These are phyloP conservation scores for Monochamus alternatus DNA, from an alignment of 2,888 invertebrate genomes.

Conservation along the genomic window DNA sequence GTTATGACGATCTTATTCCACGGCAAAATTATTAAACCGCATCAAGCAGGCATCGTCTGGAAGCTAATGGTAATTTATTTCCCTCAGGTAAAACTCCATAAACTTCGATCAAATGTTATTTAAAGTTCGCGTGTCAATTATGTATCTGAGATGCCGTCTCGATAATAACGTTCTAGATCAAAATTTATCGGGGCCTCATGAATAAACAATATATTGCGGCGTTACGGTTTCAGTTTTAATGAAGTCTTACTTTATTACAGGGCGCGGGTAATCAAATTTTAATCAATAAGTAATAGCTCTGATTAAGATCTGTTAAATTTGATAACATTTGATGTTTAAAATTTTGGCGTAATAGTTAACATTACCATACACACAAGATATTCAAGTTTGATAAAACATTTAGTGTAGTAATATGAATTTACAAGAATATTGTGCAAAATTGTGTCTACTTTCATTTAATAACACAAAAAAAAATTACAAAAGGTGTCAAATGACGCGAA, in stretches of 20 bases:
- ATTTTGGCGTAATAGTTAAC: too few species aligned
- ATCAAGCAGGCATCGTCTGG: slow-evolving; percentile 4
- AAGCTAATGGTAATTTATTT: slow-evolving; percentile 10
- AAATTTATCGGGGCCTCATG: neutral
- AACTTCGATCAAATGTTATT: slow-evolving; percentile 6
- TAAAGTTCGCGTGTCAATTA: slow-evolving; percentile 12
- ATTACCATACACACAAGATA: too few species aligned
- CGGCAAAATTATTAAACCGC: neutral
- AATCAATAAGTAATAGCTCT: too few species aligned
- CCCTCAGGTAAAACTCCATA: slow-evolving; percentile 10
- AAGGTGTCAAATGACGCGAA: too few species aligned
- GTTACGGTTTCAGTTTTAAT: neutral
- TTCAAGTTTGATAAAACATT: too few species aligned
- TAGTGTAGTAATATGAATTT: too few species aligned
- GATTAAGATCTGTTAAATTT: too few species aligned
- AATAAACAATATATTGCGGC: slow-evolving; percentile 2
- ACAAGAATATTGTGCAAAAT: too few species aligned
- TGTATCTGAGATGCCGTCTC: slow-evolving; percentile 1
- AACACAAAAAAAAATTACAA: too few species aligned
- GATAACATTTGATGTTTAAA: too few species aligned
- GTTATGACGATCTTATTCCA: neutral
- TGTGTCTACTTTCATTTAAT: too few species aligned
- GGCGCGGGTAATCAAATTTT: neutral
- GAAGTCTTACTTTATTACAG: neutral
- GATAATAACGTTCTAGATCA: slow-evolving; percentile 4